These are phyloP conservation scores for Sanderia malayensis DNA, from an alignment of 30 jellyfish, hydroid and myxozoan species.

Conservation along the genomic window DNA sequence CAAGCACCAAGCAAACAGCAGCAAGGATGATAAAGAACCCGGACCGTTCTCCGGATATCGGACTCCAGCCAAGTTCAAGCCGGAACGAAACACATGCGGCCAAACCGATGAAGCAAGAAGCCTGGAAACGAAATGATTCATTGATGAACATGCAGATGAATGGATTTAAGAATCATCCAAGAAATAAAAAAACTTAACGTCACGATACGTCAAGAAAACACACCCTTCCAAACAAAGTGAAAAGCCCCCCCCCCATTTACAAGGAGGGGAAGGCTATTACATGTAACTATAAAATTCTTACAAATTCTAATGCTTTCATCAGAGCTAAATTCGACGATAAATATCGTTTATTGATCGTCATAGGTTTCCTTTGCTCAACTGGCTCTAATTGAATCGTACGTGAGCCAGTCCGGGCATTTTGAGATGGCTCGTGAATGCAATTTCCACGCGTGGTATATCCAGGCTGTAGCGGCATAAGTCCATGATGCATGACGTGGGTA, in stretches of 20 bases:
- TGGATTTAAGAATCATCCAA: no score
- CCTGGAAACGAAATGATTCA: constrained; percentile 18
- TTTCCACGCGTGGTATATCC: not conserved
- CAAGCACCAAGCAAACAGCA: constrained; percentile 12
- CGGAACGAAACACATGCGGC: constrained; percentile 28
- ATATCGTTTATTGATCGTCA: constrained; percentile 8
- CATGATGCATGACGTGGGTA: not conserved
- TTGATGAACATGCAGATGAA: no score
- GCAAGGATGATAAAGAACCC: constrained; percentile 30
- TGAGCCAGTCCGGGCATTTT: not conserved
- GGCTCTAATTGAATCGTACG: not conserved
- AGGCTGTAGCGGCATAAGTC: constrained; percentile 1
- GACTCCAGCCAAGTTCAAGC: constrained; percentile 12
- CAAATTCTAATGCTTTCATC: constrained; percentile 22
- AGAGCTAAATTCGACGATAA: constrained; percentile 28
- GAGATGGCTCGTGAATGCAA: not conserved
- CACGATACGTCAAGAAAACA: no score
- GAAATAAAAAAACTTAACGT: no score
- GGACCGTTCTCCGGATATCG: constrained; percentile 33
- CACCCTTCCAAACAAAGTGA: no score
- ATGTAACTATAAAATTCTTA: constrained; percentile 10
- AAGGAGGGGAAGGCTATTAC: no score
- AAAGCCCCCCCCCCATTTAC: no score
- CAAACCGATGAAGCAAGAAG: constrained; percentile 17
- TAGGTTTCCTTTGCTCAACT: not conserved